Conservation (phyloP, 2,797 vertebrate species). For the Allobates femoralis region DNA sequence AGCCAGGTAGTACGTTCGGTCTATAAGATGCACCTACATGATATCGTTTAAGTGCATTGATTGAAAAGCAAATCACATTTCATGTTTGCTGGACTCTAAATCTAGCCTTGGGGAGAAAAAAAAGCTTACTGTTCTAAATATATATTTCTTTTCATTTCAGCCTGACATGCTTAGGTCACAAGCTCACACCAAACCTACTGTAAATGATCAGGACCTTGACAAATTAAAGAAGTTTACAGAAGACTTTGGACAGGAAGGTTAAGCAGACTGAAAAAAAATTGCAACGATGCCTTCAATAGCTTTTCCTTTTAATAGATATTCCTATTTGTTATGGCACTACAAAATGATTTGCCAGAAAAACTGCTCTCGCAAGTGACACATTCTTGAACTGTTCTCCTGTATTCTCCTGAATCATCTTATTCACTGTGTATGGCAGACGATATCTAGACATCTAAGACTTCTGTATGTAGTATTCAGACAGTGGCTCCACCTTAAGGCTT, state of each 20-base stretch:
- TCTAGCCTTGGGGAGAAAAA: background rate
- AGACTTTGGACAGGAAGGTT: conserved; percentile 98
- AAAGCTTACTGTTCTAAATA: background rate
- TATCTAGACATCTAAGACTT: background rate
- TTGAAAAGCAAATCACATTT: background rate
- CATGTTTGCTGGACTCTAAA: background rate
- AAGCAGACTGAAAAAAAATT: conserved; percentile 75
- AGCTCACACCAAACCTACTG: conserved; percentile 90
- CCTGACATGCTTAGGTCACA: conserved; percentile 89
- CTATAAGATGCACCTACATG: too few relatives aligned
- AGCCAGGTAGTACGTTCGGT: too few relatives aligned
- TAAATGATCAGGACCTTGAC: conserved; percentile 93
- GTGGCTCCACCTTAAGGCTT: background rate
- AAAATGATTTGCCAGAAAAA: conserved; percentile 68
- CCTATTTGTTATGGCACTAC: conserved; percentile 68
- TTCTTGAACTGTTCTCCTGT: conserved; percentile 68
- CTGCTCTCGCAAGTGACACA: conserved; percentile 67
- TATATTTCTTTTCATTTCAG: conserved; percentile 70
- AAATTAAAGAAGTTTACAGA: conserved; percentile 98
- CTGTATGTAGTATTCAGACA: background rate
- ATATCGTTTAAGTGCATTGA: background rate
- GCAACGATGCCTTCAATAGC: conserved; percentile 69
- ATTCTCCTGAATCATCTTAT: conserved; percentile 69
- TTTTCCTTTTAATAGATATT: conserved; percentile 66
- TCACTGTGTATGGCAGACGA: conserved; percentile 68